Evolutionary conservation across 2,888 invertebrate species (phyloP), one percentile per base, ranked within the genome.

Genomic region (Anoplius nigerrimus): DNA sequence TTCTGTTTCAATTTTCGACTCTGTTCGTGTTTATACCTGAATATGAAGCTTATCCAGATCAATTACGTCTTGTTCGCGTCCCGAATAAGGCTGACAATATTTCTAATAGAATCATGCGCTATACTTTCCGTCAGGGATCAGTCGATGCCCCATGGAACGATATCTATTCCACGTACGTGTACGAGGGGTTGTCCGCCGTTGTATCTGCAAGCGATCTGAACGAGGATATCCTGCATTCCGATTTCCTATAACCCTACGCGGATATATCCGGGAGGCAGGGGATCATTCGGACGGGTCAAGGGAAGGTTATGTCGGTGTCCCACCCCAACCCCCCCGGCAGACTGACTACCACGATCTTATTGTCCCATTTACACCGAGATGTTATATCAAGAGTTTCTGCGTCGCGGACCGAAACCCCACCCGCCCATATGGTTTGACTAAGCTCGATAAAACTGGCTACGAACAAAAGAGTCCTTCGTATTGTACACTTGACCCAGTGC

Each of bases 281-380:
- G 34, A 34, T 34, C 34, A 34, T 34, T 34, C 34, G 34, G 34
- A 60, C 16, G 16, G 43, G 60, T 18, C 57, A 67, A 60, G 62
- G 66, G 65, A 16, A 64, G 58, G 45, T 65, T 53, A 66, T 53
- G 52, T 34, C 11, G 34, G 34, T 34, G 34, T 15, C 56, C 66
- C 8, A 52, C 51, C 22, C 45, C 43, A 34, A 42, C 52, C 58
- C 51, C 6, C 22, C n/a, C n/a, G n/a, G n/a, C n/a, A n/a, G 46
- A 45, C 57, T 59, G 54, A 34, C 57, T 20, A 15, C 54, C 34
- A 45, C 61, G 57, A 58, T 70, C 69, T 67, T 72, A 75, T 69
- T 71, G 73, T 69, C 60, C 68, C 74, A 69, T 79, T 77, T 79
- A 74, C 79, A 77, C 79, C 59, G 71, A 55, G 21, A 66, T 42